Percentiles rank a stretch among this genome's conserved stretches.
Conservation (phyloP, 2,888 invertebrate genomes). For the Noctuana brunneofusca region DNA sequence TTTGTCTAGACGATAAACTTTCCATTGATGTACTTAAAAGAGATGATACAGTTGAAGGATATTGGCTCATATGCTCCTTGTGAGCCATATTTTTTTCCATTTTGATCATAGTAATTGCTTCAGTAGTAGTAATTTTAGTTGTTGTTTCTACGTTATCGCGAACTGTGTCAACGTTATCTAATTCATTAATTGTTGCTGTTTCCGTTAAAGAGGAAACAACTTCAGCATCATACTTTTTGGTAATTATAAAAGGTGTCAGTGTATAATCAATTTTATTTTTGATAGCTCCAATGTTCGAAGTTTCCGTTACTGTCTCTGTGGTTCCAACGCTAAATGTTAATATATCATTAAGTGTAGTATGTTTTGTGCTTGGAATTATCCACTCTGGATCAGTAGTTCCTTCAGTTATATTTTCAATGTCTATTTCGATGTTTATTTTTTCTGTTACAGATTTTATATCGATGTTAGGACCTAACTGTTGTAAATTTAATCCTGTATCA, state of each 20-base stretch:
- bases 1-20: slow-evolving; percentile 69
- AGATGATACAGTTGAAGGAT: slow-evolving; percentile 40
- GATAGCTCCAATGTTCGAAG: background rate
- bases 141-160: background rate
- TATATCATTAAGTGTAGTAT: background rate
- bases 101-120: background rate
- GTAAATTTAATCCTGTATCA: background rate
- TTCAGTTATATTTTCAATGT: background rate
- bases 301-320: background rate
- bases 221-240: background rate
- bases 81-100: background rate
- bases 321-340: background rate
- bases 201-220: background rate
- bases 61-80: slow-evolving; percentile 21
- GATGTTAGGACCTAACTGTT: background rate
- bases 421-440: background rate
- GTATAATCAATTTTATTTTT: background rate
- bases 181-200: background rate
- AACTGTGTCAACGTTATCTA: background rate
- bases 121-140: background rate
- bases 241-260: background rate
- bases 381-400: background rate
- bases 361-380: background rate
- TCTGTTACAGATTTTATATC: background rate
- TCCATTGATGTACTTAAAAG: slow-evolving; percentile 61